A percentile compares a stretch with the other conserved stretches of the same genome.
These are phyloP conservation scores for Daubentonia madagascariensis DNA, from an alignment of 2,113 vertebrate genomes.

Conservation along the genomic window DNA sequence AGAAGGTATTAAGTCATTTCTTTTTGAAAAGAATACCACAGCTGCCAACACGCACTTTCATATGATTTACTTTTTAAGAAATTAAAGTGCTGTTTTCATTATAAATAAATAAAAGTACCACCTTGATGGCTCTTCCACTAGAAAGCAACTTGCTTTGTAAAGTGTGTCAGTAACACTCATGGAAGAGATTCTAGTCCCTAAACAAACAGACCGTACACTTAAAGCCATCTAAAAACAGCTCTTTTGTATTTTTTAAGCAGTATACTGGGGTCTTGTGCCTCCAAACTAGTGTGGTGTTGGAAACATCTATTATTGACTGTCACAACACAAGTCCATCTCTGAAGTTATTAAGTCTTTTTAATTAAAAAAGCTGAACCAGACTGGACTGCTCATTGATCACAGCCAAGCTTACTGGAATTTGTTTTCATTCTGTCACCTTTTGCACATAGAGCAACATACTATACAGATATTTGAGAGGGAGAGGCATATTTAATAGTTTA, in stretches of 20 bases:
- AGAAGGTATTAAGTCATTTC: neutral
- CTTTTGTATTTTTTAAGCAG: neutral
- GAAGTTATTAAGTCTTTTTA: conserved; percentile 30
- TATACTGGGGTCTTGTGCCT: neutral
- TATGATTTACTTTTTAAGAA: no score
- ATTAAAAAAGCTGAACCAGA: conserved; percentile 33
- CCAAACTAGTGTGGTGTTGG: neutral
- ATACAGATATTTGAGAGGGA: neutral
- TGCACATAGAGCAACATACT: neutral
- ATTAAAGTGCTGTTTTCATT: no score
- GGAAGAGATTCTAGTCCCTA: neutral
- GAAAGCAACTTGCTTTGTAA: neutral
- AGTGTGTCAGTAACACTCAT: neutral
- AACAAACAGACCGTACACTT: neutral
- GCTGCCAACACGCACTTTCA: no score
- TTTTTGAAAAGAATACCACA: no score
- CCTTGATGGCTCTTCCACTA: neutral
- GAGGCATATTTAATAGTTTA: neutral
- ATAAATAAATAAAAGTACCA: no score
- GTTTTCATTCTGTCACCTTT: neutral
- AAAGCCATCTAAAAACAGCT: neutral
- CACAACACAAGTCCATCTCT: neutral
- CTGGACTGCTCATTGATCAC: conserved; percentile 24
- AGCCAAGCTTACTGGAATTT: neutral
- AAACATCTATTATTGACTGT: neutral